These are phyloP conservation scores for Eospalax fontanierii DNA, from an alignment of 2,797 vertebrate species.

Conservation along the genomic window DNA sequence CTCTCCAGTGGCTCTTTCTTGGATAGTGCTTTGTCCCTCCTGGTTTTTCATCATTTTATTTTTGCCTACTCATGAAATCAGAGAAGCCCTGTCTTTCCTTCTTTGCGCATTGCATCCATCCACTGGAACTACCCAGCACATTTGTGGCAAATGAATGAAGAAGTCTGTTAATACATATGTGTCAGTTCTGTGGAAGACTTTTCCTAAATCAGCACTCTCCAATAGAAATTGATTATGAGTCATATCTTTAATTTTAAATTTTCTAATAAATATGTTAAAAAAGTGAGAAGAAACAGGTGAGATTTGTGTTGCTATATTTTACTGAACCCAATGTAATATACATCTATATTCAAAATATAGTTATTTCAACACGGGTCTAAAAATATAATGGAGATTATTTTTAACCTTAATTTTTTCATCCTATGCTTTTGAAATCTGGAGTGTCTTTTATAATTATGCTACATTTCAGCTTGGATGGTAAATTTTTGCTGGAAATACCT, in stretches of 20 bases:
- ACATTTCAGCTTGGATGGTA: slow-evolving; percentile 36
- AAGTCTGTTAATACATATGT: background rate
- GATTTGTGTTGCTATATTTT: slow-evolving; percentile 31
- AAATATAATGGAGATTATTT: slow-evolving; percentile 15
- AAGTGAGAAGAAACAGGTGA: slow-evolving; percentile 10
- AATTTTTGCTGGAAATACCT: slow-evolving; percentile 51
- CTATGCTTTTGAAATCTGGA: slow-evolving; percentile 28
- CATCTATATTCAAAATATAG: slow-evolving; percentile 56
- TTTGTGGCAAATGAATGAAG: background rate
- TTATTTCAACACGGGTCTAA: slow-evolving; percentile 59
- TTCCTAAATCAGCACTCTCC: background rate
- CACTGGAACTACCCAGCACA: background rate
- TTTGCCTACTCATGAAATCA: background rate
- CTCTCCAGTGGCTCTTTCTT: too few species aligned
- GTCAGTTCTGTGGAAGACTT: background rate
- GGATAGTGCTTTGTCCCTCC: background rate
- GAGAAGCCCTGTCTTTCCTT: background rate
- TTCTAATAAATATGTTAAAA: background rate
- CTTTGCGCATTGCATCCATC: accelerated
- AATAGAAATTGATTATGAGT: background rate
- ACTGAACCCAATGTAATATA: background rate
- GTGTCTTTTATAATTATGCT: slow-evolving; percentile 34
- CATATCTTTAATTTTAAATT: slow-evolving; percentile 5
- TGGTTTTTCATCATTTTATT: background rate
- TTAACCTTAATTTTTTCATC: slow-evolving; percentile 59